Conservation (phyloP, 2,888 invertebrate genomes). For the Marronus borbonicus region DNA sequence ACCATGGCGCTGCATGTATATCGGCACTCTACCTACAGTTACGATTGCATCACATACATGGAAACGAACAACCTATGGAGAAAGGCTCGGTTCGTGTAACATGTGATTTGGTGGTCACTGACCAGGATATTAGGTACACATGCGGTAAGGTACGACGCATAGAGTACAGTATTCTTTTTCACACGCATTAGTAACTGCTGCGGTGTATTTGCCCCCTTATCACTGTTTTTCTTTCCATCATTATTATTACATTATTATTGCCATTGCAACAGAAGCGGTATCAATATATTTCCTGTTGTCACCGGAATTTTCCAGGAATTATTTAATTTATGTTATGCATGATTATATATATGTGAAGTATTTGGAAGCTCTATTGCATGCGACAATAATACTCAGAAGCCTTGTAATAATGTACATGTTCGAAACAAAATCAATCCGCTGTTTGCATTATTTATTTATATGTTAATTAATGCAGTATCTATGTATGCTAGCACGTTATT, state of each 20-base stretch:
- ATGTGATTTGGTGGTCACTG: slow-evolving; percentile 61
- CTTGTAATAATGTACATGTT: not conserved
- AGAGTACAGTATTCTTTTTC: not conserved
- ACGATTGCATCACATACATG: slow-evolving; percentile 6
- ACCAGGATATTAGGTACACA: slow-evolving; percentile 56
- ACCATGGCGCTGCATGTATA: not conserved
- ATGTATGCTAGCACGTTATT: not conserved
- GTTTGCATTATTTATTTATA: slow-evolving; percentile 20
- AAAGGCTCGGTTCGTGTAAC: slow-evolving; percentile 33
- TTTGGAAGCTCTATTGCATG: too few species aligned
- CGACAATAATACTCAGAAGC: too few species aligned
- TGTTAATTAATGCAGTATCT: not conserved
- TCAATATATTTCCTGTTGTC: too few species aligned
- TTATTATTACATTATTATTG: too few species aligned
- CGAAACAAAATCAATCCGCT: too few species aligned
- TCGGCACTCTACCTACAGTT: not conserved
- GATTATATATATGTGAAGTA: too few species aligned
- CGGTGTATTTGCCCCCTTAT: slow-evolving; percentile 40
- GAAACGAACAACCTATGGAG: slow-evolving; percentile 8
- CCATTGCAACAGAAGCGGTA: slow-evolving; percentile 10
- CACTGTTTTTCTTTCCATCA: slow-evolving; percentile 14
- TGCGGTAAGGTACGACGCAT: slow-evolving; percentile 7
- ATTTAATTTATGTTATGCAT: too few species aligned
- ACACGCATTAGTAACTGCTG: too few species aligned
- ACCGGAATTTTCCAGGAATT: too few species aligned